Base-by-base conservation (phyloP, 2,797 vertebrate species). In the Tapera naevia region DNA sequence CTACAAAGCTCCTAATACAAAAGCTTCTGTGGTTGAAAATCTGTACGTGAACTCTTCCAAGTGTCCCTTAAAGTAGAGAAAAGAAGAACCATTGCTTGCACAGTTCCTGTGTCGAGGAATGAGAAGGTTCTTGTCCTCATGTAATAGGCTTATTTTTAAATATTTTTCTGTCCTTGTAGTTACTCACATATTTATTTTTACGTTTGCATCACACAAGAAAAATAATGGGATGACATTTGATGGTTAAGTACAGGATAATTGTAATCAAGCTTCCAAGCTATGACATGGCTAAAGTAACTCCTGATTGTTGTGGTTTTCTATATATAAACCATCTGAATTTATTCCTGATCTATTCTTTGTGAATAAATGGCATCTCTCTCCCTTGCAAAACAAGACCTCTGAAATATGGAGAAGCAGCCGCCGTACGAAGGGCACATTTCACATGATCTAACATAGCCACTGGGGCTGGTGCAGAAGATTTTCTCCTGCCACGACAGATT, bases 401-500 rank as follows among this genome's bases (percentile, higher is more conserved):
- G 58, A 85, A 95, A 82, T 18, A 73, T 7, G 28, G 75, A 73
- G 64, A 71, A 92, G 80, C 51, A 96, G 88, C 27, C 41, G 5
- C 15, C 50, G 41, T 24, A 90, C 12, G 39, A 80, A 96, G 94
- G 70, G 53, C 41, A 64, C 50, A 74, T 86, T 74, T 61, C 21
- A 7, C 37, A 30, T 13, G 46, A 91, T 33, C 46, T 45, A 82
- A 89, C 90, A 69, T 2, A 95, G 81, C 54, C 66, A 89, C 33
- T 22, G 61, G 67, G 60, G 89, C 37, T 66, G 80, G 57, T 11
- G 16, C 62, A 58, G 17, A 56, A 81, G 62, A 91, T 72, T 81
- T 95, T 92, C 81, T 81, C 69, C 65, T 82, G 57, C 82, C 94
- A 48, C 89, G 92, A 85, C 67, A 91, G 54, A 94, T 37, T 93